Evolutionary conservation across 1,140 invertebrate species (phyloP).

Genomic region (Drosophila ficusphila): DNA sequence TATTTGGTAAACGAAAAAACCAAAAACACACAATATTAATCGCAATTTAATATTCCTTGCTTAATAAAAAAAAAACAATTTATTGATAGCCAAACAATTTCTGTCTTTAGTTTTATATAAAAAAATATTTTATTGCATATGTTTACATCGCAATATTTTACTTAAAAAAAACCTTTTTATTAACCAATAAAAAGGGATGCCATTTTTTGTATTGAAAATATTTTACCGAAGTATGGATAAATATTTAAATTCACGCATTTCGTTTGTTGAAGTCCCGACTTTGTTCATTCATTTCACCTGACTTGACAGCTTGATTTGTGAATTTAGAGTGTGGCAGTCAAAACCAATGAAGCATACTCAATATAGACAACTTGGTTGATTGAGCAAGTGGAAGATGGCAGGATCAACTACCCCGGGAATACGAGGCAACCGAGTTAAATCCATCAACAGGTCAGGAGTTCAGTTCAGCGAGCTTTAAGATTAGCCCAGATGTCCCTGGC

Average conservation of each 20-base stretch:
- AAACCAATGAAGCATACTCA: slow-evolving; percentile 34
- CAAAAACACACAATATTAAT: no score
- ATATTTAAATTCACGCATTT: not conserved
- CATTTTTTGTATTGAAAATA: no score
- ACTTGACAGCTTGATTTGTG: slow-evolving; percentile 8
- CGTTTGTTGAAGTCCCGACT: not conserved
- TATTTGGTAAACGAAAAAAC: no score
- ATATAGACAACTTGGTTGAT: slow-evolving; percentile 48
- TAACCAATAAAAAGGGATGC: no score
- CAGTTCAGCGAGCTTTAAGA: slow-evolving; percentile 40
- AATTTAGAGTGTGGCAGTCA: slow-evolving; percentile 32
- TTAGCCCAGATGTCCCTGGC: slow-evolving; percentile 32
- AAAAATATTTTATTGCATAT: no score
- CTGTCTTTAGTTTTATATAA: no score
- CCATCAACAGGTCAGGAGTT: slow-evolving; percentile 42
- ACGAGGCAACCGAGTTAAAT: slow-evolving; percentile 8
- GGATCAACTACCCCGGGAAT: slow-evolving; percentile 6
- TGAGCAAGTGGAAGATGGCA: slow-evolving; percentile 15
- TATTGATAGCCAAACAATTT: no score
- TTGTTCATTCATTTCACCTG: slow-evolving; percentile 16
- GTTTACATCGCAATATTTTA: no score
- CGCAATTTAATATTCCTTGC: no score
- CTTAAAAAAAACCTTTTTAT: no score
- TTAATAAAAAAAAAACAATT: no score
- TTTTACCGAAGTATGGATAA: no score